Evolutionary conservation across 2,113 vertebrate genomes (phyloP).

Genomic region (Psittacara wagleri): DNA sequence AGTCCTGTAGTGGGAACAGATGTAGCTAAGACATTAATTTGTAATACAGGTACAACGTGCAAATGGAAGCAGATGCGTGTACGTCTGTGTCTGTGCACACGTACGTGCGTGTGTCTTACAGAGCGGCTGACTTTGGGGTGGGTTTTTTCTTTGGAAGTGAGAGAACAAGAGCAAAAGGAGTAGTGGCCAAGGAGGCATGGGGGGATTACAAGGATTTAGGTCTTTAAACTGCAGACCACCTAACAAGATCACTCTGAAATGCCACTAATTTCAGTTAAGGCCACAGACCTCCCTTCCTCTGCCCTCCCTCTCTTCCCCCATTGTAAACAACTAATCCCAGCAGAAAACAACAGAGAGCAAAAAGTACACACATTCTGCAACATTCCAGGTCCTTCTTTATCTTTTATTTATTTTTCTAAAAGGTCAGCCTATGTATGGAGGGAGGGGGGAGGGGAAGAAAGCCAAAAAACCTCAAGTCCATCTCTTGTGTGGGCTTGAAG

Average conservation of each 20-base stretch:
- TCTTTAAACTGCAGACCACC: constrained; percentile 85
- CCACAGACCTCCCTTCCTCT: constrained; percentile 82
- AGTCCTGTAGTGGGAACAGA: constrained; percentile 73
- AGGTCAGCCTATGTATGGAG: constrained; percentile 63
- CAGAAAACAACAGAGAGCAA: constrained; percentile 88
- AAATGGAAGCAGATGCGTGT: not conserved
- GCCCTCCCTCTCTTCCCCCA: constrained; percentile 73
- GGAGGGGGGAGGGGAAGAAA: constrained; percentile 54
- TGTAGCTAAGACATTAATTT: constrained; percentile 65
- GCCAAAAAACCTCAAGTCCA: constrained; percentile 68
- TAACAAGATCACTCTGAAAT: constrained; percentile 88
- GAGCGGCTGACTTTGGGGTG: constrained; percentile 30
- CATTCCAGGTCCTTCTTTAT: constrained; percentile 89
- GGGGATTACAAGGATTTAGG: constrained; percentile 86
- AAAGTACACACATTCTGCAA: constrained; percentile 86
- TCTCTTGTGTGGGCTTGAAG: constrained; percentile 71
- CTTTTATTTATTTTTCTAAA: constrained; percentile 87
- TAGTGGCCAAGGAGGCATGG: constrained; percentile 70
- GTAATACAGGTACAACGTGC: constrained; percentile 71
- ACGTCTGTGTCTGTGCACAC: not conserved
- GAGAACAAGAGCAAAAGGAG: constrained; percentile 67
- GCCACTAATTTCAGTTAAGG: constrained; percentile 92
- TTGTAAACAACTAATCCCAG: constrained; percentile 93
- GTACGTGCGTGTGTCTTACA: not conserved
- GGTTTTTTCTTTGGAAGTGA: constrained; percentile 12